Evolutionary conservation across 2,113 vertebrate species (phyloP).

Genomic region (Tapirus terrestris): DNA sequence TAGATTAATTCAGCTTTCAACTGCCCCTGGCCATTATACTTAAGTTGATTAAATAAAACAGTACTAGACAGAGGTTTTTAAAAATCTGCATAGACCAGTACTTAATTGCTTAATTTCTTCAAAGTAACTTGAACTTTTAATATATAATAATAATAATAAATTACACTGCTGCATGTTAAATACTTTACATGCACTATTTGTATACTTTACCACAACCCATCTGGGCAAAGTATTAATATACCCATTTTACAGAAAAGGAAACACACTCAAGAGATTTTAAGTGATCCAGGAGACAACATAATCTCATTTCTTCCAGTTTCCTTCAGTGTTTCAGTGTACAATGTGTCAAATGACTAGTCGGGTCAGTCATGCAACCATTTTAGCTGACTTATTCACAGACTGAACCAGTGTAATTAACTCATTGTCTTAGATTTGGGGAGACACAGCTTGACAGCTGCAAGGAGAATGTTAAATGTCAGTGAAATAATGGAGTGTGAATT

Average conservation of each 20-base stretch:
- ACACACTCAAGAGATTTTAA: neutral
- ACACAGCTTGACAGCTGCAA: neutral
- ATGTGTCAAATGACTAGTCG: neutral
- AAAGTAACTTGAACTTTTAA: constrained; percentile 26
- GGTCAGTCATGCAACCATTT: neutral
- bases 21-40: neutral
- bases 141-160: neutral
- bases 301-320: neutral
- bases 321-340: neutral
- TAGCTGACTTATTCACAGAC: neutral
- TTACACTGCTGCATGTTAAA: neutral
- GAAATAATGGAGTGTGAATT: neutral
- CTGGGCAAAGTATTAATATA: neutral
- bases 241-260: constrained; percentile 47
- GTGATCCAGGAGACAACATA: neutral
- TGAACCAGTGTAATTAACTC: neutral
- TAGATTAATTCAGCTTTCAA: constrained; percentile 35
- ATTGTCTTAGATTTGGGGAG: neutral
- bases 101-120: constrained; percentile 51
- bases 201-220: neutral
- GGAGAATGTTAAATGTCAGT: neutral
- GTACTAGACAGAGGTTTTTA: neutral
- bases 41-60: neutral
- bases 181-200: neutral
- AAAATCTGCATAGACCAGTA: neutral